Evolutionary conservation across 1,140 invertebrate genomes (phyloP).

Genomic region (Acarapis woodi): DNA sequence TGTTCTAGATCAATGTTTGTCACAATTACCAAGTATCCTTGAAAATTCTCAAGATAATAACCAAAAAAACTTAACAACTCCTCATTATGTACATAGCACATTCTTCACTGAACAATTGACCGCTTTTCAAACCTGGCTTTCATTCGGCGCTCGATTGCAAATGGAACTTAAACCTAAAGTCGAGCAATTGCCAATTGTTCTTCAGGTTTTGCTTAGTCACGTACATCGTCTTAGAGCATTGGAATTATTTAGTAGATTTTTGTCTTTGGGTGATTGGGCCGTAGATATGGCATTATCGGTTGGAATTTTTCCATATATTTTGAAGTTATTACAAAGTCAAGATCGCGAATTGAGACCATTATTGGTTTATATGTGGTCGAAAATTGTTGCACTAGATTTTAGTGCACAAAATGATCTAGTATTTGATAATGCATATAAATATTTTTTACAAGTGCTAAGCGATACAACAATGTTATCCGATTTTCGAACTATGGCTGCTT

Average conservation of each 20-base stretch:
- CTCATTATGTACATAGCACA: constrained; percentile 31
- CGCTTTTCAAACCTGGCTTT: constrained; percentile 86
- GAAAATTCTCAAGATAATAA: constrained; percentile 17
- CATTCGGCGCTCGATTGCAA: constrained; percentile 29
- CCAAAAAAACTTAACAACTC: constrained; percentile 19
- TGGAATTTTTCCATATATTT: constrained; percentile 93
- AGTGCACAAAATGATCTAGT: constrained; percentile 81
- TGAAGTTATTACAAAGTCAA: constrained; percentile 76
- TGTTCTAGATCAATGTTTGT: constrained; percentile 66
- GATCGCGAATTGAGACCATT: constrained; percentile 65
- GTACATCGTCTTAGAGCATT: constrained; percentile 78
- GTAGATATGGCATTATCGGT: constrained; percentile 78
- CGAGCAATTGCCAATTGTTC: constrained; percentile 85
- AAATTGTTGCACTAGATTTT: constrained; percentile 84
- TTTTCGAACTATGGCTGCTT: constrained; percentile 59
- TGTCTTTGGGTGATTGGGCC: constrained; percentile 87
- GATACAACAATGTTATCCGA: constrained; percentile 50
- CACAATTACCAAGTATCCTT: constrained; percentile 49
- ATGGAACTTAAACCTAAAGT: constrained; percentile 28
- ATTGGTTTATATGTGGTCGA: constrained; percentile 95
- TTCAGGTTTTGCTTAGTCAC: constrained; percentile 76
- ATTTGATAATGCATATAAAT: constrained; percentile 75
- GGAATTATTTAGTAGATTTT: constrained; percentile 72
- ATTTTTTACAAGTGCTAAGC: constrained; percentile 63
- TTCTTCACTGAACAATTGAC: constrained; percentile 97